Evolutionary conservation across 2,888 invertebrate species (phyloP), one percentile per base, ranked within the genome.

Genomic region (Synergus japonicus): DNA sequence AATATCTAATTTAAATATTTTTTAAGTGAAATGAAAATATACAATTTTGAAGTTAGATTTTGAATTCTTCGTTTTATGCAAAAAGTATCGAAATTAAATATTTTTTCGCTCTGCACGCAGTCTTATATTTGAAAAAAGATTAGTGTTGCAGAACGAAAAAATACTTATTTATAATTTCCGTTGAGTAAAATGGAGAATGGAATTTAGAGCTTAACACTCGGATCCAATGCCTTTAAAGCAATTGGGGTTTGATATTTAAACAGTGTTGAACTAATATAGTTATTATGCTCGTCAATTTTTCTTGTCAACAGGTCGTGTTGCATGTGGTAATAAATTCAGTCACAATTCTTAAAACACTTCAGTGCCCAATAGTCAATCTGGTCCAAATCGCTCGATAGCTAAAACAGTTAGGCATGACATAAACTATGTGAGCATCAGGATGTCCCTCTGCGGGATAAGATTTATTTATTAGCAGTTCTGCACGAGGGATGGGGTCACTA

Each of bases 391-490:
- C 15, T 49, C 37, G 69, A 73, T 73, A 73, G 69, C 49, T 67
- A 37, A 54, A 73, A 73, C 46, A 73, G 69, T 43, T 69, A 69
- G 44, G 46, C 44, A 73, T 15, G 49, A 73, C n/a, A 54, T 76
- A 77, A 73, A 64, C 76, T 76, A 60, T 66, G 29, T 73, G 79
- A 82, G 79, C 77, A 69, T 63, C 77, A 79, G 78, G 81, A 80
- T 81, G 81, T 76, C 81, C 84, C 85, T 85, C 87, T 82, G 84
- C 76, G 86, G 87, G 84, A 86, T 86, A 85, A 85, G 86, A 87
- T 88, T 88, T 89, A 88, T 89, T 88, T 88, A 89, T 88, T 86
- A 88, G 86, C 85, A 84, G 87, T 87, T 85, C 85, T 85, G 81
- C 82, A 83, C 82, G 83, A 85, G 86, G 85, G 85, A 84, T 85